Evolutionary conservation across 1,140 invertebrate genomes (phyloP), one percentile per base, ranked within the genome.

Genomic region (Trichogramma pretiosum): DNA sequence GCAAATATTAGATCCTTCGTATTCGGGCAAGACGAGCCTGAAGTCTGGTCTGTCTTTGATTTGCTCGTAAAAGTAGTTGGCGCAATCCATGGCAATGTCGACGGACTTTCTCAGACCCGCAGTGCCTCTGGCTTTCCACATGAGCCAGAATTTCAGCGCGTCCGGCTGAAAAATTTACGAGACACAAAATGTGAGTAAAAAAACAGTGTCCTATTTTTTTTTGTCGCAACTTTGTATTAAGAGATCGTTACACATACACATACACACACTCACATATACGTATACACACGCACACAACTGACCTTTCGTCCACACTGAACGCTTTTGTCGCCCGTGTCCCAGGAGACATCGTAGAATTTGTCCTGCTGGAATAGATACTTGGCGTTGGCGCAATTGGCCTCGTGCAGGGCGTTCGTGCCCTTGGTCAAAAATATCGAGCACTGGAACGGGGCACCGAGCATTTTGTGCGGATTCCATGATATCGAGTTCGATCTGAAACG

Each of bases 401-500:
- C 69, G 56, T 85, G 77, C 28, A 95, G 63, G 1, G 84, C 55
- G 28, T 79, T 79, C 57, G 77, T 66, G 17, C 82, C 74, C 28
- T 75, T 77, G 1, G 84, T 75, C 5, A 96, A 61, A 56, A 93
- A 86, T 7, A 88, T 63, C 0, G 89, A 89, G 63, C 90, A 94
- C 59, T 96, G 93, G 9, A 94, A 72, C 1, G 89, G 87, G 5
- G 79, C 86, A 3, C 90, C 90, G 16, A 92, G 77, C 76, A 93
- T 84, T 64, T 95, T 95, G 61, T 96, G 92, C 0, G 90, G 89
- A 73, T 96, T 95, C 91, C 91, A 95, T 1, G 88, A 79, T 41
- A 94, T 74, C 1, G 90, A 94, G 63, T 94, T 78, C 1, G 79
- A 80, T 55, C 83, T 83, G 53, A 44, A 46, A n/a, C n/a, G n/a